Conservation (phyloP, 2,888 invertebrate species). For the Ellobium chinense region DNA sequence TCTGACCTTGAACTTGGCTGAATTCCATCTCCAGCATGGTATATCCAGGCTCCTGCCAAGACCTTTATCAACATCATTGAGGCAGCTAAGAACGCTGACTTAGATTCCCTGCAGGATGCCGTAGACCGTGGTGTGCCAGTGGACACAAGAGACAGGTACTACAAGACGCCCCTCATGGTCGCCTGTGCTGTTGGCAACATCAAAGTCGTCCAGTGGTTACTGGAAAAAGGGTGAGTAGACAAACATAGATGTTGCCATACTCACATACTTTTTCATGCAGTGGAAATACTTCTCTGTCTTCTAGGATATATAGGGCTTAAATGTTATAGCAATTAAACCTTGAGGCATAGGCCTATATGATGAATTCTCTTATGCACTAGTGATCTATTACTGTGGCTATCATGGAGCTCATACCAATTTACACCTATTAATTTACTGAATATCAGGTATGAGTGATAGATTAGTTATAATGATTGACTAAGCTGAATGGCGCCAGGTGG, state of each 20-base stretch:
- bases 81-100: conserved; percentile 76
- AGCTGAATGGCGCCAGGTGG: too few species aligned
- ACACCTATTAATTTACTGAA: too few species aligned
- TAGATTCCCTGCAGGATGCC: conserved; percentile 75
- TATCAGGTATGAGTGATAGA: too few species aligned
- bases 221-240: conserved; percentile 75
- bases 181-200: conserved; percentile 74
- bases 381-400: too few species aligned
- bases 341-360: too few species aligned
- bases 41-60: conserved; percentile 75
- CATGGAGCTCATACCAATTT: too few species aligned
- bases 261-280: neutral
- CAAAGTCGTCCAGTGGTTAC: conserved; percentile 74
- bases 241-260: neutral
- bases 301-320: too few species aligned
- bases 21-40: conserved; percentile 77
- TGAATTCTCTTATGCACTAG: too few species aligned
- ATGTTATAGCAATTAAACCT: too few species aligned
- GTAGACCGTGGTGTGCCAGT: conserved; percentile 71
- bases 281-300: too few species aligned
- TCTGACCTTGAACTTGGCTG: too few species aligned
- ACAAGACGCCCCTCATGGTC: conserved; percentile 79
- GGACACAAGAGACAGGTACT: conserved; percentile 78
- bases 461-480: too few species aligned
- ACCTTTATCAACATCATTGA: conserved; percentile 77